Percentiles rank a stretch among this genome's conserved stretches.
Evolutionary conservation across 2,888 invertebrate species (phyloP).

Genomic region (Galerucella nymphaeae): DNA sequence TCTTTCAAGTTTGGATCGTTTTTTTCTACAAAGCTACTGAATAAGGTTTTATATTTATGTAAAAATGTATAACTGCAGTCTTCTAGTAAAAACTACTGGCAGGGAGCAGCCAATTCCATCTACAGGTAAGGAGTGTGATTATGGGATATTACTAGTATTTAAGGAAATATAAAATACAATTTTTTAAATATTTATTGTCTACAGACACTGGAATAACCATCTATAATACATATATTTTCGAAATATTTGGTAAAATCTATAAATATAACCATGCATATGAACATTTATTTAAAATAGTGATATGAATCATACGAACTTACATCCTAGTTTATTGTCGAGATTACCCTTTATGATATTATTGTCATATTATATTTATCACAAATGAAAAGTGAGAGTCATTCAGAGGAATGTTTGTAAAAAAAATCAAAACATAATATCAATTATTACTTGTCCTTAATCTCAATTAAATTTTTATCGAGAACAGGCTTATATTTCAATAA

Average conservation of each 20-base stretch:
- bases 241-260: background rate
- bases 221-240: background rate
- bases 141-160: too few species aligned
- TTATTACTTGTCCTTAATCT: conserved; percentile 59
- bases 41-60: too few species aligned
- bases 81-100: too few species aligned
- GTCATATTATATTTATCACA: background rate
- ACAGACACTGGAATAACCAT: too few species aligned
- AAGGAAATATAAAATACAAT: too few species aligned
- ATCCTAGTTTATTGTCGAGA: conserved; percentile 11
- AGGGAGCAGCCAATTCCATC: too few species aligned
- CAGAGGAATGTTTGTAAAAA: background rate
- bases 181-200: too few species aligned
- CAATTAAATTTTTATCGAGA: conserved; percentile 70
- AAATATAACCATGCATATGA: conserved; percentile 1
- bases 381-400: background rate
- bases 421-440: background rate
- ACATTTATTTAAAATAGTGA: background rate
- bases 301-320: background rate
- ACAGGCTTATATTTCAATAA: conserved; percentile 76
- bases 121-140: too few species aligned
- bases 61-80: too few species aligned
- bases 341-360: conserved; percentile 15
- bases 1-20: too few species aligned
- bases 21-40: too few species aligned